Evolutionary conservation across 2,113 vertebrate species (phyloP).

Genomic region (Mesocricetus auratus): DNA sequence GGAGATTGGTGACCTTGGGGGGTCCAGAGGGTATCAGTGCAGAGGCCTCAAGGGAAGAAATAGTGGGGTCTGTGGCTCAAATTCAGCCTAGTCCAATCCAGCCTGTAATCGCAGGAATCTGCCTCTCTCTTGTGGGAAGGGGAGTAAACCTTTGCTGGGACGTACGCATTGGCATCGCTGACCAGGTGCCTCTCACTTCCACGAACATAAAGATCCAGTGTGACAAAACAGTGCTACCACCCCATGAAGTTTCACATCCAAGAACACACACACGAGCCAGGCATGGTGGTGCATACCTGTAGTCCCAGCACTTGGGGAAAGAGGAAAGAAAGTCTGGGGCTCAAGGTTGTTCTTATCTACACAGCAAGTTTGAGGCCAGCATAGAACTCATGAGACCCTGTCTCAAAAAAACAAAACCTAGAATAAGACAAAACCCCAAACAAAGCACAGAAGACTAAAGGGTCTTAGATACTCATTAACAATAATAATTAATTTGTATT

Average conservation of each 20-base stretch:
- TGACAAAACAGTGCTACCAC: neutral
- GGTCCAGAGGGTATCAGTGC: neutral
- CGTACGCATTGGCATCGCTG: neutral
- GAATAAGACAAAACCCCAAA: neutral
- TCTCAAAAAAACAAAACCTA: neutral
- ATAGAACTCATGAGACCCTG: neutral
- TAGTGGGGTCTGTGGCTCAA: neutral
- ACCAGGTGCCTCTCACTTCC: neutral
- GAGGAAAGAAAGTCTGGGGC: neutral
- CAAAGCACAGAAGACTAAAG: neutral
- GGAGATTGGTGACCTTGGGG: neutral
- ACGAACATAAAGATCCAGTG: neutral
- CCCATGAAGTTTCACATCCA: neutral
- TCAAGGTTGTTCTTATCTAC: no score
- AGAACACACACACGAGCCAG: neutral
- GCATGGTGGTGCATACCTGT: no score
- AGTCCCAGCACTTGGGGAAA: neutral
- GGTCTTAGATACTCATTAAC: neutral
- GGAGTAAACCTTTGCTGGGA: neutral
- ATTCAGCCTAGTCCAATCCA: neutral
- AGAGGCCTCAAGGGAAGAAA: neutral
- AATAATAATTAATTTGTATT: slow-evolving; percentile 16
- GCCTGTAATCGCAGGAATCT: neutral
- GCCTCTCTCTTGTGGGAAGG: neutral
- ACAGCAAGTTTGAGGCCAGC: neutral